A percentile compares a stretch with the other conserved stretches of the same genome.
These are phyloP conservation scores for Platynereis dumerilii DNA, from an alignment of 2,888 invertebrate genomes.

Conservation along the genomic window DNA sequence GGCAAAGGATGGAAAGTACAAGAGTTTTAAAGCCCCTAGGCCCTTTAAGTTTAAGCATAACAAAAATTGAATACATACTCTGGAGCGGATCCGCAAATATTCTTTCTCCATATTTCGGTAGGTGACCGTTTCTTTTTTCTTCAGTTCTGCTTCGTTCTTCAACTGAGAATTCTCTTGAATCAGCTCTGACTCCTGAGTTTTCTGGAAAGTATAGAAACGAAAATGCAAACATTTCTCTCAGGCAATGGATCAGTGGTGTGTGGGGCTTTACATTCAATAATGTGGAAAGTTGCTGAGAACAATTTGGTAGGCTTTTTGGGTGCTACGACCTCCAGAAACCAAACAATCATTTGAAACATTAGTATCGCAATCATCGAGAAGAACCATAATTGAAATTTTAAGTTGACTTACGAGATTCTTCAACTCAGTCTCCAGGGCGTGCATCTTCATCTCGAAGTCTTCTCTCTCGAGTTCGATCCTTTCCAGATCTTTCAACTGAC, in stretches of 20 bases:
- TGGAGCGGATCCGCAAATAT: conserved; percentile 6
- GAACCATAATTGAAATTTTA: no score
- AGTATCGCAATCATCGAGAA: no score
- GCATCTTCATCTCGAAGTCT: conserved; percentile 35
- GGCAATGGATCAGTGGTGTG: no score
- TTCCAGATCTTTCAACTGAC: conserved; percentile 42
- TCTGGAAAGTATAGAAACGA: conserved; percentile 1
- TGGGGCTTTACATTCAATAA: neutral
- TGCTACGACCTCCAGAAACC: no score
- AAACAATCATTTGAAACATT: no score
- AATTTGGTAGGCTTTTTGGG: no score
- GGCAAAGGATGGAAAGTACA: no score
- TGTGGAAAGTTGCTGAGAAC: no score
- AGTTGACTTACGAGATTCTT: conserved; percentile 21
- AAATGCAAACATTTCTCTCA: no score
- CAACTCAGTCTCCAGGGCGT: conserved; percentile 37
- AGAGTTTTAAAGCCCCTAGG: no score
- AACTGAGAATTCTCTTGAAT: conserved; percentile 19
- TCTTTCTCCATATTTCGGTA: conserved; percentile 11
- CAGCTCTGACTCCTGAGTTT: conserved; percentile 17
- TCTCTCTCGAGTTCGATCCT: conserved; percentile 28
- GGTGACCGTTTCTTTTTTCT: conserved; percentile 7
- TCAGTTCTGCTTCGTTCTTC: conserved; percentile 12
- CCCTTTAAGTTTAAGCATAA: no score
- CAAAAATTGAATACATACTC: neutral